Percentiles rank a stretch among this genome's conserved stretches.
These are phyloP conservation scores for Antheraea mylitta DNA, from an alignment of 1,140 invertebrate species.

Conservation along the genomic window DNA sequence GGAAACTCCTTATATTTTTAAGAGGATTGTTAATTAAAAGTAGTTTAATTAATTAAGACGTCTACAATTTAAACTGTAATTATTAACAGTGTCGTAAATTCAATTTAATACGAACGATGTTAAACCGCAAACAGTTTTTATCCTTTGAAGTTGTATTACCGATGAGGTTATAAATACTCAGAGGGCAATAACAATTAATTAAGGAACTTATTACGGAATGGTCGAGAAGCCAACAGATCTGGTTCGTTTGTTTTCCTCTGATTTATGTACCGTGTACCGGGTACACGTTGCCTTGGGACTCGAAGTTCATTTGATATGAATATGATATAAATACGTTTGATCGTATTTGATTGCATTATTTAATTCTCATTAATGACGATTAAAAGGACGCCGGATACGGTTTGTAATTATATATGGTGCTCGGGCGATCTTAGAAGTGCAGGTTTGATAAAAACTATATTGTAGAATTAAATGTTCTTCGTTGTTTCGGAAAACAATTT, in stretches of 20 bases:
- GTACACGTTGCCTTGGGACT: conserved; percentile 14
- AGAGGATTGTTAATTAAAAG: no score
- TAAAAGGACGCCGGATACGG: not conserved
- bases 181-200: conserved; percentile 59
- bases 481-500: no score
- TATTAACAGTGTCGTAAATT: not conserved
- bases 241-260: conserved; percentile 34
- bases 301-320: not conserved
- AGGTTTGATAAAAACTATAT: no score
- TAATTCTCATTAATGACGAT: conserved; percentile 1
- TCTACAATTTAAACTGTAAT: not conserved
- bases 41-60: not conserved
- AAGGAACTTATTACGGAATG: conserved; percentile 51
- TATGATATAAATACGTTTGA: not conserved
- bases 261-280: conserved; percentile 24
- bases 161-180: conserved; percentile 42
- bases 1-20: no score
- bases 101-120: not conserved
- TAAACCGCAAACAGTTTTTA: conserved; percentile 5
- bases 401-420: no score
- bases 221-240: conserved; percentile 33
- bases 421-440: no score
- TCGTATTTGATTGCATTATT: not conserved
- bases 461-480: no score
- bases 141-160: conserved; percentile 35